Conservation (phyloP, 2,113 vertebrate species). For the Acrocephalus arundinaceus region DNA sequence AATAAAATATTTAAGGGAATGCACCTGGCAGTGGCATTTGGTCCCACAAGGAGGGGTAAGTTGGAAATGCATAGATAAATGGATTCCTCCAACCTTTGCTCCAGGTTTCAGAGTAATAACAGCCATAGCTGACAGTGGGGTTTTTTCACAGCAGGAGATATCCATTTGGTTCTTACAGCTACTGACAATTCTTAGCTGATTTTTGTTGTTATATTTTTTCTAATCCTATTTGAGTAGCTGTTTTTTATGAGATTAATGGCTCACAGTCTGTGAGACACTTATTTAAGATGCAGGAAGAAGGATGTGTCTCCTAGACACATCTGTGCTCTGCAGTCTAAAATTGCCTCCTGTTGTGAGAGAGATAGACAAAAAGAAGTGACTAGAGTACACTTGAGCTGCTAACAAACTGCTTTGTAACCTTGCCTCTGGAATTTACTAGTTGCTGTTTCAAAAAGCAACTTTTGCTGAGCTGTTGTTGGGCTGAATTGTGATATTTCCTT, state of each 20-base stretch:
- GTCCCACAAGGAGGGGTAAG: not conserved
- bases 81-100: not conserved
- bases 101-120: not conserved
- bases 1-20: conserved; percentile 1
- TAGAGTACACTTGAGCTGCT: conserved; percentile 26
- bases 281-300: conserved; percentile 51
- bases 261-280: not conserved
- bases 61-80: not conserved
- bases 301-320: conserved; percentile 38
- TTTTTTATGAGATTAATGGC: conserved; percentile 42
- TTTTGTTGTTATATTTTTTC: conserved; percentile 5
- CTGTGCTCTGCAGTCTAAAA: conserved; percentile 39
- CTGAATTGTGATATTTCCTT: not conserved
- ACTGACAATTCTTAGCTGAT: not conserved
- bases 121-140: not conserved
- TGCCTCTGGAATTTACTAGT: conserved; percentile 30
- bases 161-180: conserved; percentile 2
- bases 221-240: conserved; percentile 42
- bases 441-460: conserved; percentile 5
- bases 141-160: conserved; percentile 13
- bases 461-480: not conserved
- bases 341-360: conserved; percentile 44
- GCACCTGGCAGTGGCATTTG: not conserved
- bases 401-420: conserved; percentile 25
- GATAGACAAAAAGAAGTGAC: not conserved